Percentiles rank a stretch among this genome's conserved stretches.
phyloP scores from a whole-genome alignment of 2,888 invertebrate species.

The Morpho helenor region DNA sequence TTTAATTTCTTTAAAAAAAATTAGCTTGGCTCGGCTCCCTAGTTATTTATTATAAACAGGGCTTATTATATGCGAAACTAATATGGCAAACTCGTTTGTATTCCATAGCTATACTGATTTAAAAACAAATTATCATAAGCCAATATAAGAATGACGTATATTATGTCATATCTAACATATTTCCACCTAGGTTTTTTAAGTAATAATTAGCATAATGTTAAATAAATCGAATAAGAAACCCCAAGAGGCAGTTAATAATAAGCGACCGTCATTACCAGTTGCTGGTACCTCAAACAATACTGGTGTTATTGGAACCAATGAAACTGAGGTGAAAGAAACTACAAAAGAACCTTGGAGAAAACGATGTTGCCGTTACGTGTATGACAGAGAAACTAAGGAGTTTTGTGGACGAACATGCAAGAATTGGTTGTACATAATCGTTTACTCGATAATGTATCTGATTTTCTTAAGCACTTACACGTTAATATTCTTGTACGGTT shows the following conservation, averaged over 20 bases:
- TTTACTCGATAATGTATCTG: conserved; percentile 52
- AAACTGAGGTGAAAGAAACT: conserved; percentile 5
- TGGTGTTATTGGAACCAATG: not conserved
- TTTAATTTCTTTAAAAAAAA: too few species aligned
- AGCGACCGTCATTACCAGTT: conserved; percentile 19
- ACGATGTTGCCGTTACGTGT: conserved; percentile 36
- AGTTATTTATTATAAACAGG: too few species aligned
- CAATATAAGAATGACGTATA: not conserved
- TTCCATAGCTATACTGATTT: not conserved
- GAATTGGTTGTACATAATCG: conserved; percentile 49
- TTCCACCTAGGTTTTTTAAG: conserved; percentile 3
- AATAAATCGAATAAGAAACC: not conserved
- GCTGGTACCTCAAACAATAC: conserved; percentile 27
- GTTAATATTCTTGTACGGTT: conserved; percentile 44
- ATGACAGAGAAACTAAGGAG: conserved; percentile 42
- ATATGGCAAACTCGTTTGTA: too few species aligned
- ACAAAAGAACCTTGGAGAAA: conserved; percentile 24
- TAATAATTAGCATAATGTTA: not conserved
- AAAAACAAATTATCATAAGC: too few species aligned
- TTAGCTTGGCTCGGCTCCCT: too few species aligned
- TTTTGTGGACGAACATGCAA: conserved; percentile 47
- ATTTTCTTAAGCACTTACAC: conserved; percentile 52
- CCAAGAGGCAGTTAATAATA: not conserved
- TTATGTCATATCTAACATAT: not conserved
- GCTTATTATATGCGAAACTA: too few species aligned